Conservation (phyloP, 2,113 vertebrate genomes). For the Rhinopomastus cyanomelas region DNA sequence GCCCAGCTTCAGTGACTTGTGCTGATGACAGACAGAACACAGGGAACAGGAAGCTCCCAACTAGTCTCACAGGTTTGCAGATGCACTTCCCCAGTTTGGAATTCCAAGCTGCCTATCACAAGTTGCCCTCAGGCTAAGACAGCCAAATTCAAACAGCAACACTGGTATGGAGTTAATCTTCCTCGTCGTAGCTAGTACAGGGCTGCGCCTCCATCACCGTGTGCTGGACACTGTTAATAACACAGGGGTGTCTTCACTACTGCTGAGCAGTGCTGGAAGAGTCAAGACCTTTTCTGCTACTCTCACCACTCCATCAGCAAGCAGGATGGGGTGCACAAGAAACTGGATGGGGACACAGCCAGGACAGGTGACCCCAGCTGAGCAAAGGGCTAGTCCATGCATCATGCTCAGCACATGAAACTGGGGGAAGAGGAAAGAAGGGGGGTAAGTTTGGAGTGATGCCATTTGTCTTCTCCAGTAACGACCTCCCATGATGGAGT, state of each 20-base stretch:
- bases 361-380: neutral
- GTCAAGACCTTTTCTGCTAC: neutral
- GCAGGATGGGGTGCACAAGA: neutral
- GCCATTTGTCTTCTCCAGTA: neutral
- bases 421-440: neutral
- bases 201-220: neutral
- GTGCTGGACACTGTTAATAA: neutral
- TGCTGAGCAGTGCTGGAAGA: neutral
- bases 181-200: neutral
- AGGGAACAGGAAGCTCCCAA: no score
- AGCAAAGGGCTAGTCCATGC: neutral
- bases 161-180: neutral
- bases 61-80: no score
- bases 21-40: no score
- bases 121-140: no score
- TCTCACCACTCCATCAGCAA: neutral
- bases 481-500: neutral
- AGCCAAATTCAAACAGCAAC: no score
- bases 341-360: neutral
- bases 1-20: no score
- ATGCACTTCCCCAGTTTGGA: no score
- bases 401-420: neutral
- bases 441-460: neutral
- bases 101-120: no score
- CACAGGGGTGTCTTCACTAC: neutral